Evolutionary conservation across 2,113 vertebrate genomes (phyloP).

Genomic region (Balaeniceps rex): DNA sequence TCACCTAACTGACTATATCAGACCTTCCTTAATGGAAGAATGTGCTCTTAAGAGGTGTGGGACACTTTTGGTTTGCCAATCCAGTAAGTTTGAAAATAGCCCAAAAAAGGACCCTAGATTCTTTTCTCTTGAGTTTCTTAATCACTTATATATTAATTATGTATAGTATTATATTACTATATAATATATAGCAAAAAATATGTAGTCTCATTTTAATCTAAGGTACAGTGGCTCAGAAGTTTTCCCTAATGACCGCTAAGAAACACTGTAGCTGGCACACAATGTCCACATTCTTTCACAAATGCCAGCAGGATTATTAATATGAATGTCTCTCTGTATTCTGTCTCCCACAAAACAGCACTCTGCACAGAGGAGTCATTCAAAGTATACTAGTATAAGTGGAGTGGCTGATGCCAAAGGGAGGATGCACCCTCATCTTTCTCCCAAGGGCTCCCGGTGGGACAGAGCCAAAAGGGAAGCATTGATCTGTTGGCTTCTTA

Average conservation of each 20-base stretch:
- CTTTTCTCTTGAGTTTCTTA: neutral
- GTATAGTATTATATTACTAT: neutral
- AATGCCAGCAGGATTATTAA: neutral
- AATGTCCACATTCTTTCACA: neutral
- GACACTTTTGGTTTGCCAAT: neutral
- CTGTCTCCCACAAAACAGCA: neutral
- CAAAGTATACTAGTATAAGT: neutral
- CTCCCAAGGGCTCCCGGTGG: neutral
- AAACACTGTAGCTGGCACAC: neutral
- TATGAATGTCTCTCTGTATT: neutral
- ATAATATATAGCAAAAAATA: neutral
- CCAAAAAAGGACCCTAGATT: neutral
- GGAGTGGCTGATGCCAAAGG: neutral
- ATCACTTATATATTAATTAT: neutral
- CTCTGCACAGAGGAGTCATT: neutral
- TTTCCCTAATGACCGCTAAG: neutral
- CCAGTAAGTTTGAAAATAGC: neutral
- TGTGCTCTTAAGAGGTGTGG: neutral
- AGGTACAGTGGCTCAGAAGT: neutral
- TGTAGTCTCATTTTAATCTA: neutral
- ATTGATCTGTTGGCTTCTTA: neutral
- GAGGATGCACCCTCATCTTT: neutral
- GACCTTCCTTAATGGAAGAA: neutral
- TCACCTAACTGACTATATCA: neutral
- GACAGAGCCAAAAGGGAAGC: neutral